A percentile compares a stretch with the other conserved stretches of the same genome.
phyloP scores from a whole-genome alignment of 2,888 invertebrate species.

The Hyles lineata region DNA sequence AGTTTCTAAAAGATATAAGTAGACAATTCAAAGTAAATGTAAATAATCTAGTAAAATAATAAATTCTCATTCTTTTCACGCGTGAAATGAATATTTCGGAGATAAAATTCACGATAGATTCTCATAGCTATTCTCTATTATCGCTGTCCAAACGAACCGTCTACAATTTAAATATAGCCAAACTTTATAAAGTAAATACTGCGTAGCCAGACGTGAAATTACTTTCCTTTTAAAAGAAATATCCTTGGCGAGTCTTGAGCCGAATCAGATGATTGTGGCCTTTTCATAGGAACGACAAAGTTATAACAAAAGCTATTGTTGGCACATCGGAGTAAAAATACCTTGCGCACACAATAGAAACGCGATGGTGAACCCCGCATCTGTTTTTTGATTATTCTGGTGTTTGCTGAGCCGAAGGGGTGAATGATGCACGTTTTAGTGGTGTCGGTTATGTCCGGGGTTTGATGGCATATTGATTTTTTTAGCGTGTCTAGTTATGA shows the following conservation, averaged over 20 bases:
- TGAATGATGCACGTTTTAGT: constrained; percentile 29
- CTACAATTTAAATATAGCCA: not conserved
- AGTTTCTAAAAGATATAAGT: too few relatives aligned
- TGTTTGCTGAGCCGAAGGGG: constrained; percentile 13
- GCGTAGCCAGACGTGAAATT: constrained; percentile 28
- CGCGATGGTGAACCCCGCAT: not conserved
- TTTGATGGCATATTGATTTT: not conserved
- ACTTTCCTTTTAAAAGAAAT: constrained; percentile 28
- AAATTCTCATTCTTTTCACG: too few relatives aligned
- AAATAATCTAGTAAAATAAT: too few relatives aligned
- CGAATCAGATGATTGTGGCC: constrained; percentile 25
- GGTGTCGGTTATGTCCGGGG: not conserved
- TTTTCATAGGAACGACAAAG: constrained; percentile 37
- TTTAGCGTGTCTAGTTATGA: not conserved
- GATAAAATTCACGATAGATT: too few relatives aligned
- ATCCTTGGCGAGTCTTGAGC: constrained; percentile 24
- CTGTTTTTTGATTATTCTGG: constrained; percentile 16
- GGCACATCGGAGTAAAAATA: constrained; percentile 50
- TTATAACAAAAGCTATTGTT: constrained; percentile 52
- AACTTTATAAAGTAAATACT: constrained; percentile 18
- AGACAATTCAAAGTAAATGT: too few relatives aligned
- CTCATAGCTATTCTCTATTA: too few relatives aligned
- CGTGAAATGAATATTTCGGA: too few relatives aligned
- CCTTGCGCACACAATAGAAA: constrained; percentile 27
- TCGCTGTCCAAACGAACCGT: not conserved